Base-by-base conservation (phyloP, 2,888 invertebrate genomes). In the Leucophenga montana region DNA sequence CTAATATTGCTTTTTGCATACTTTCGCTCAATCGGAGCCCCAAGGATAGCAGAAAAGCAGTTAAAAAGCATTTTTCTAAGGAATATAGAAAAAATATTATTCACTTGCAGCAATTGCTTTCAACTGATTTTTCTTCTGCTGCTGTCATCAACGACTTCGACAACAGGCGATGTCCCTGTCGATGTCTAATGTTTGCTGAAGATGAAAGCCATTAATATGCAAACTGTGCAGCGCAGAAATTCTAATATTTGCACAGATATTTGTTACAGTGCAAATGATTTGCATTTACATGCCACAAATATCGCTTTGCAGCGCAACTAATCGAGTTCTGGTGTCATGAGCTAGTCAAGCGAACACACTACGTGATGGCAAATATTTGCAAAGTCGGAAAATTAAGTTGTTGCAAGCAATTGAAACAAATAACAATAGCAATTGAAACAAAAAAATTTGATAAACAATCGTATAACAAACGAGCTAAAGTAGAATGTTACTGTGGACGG, bases 231-330 rank as follows among this genome's bases (percentile, higher is more conserved):
- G 27, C 46, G 48, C 16, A 46, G 62, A 46, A 64, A 44, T 61
- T 64, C 22, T 64, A 48, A 64, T 64, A 64, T 64, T 48, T 64
- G 46, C 48, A 48, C 18, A 64, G 22, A 13, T 33, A 64, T 64
- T 64, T 64, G 62, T 64, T 48, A 46, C 62, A 64, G 20, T 48
- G 62, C 62, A 46, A 64, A 64, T 64, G 62, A 64, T 64, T 64
- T 64, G 62, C 62, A 64, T 64, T 64, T 27, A 46, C 62, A 64
- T 22, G 62, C 48, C 62, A 64, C 62, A 64, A 64, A 46, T 64
- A 64, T 64, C 13, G 62, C 39, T 11, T 39, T 8, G 39, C 1
- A 39, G 39, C 39, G 39, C 11, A 39, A 11, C 39, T 8, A 39
- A 11, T 39, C 39, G n/a, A 48, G 8, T n/a, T 13, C 39, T 61